Conservation (phyloP, 2,797 vertebrate species). For the Echeneis naucrates region DNA sequence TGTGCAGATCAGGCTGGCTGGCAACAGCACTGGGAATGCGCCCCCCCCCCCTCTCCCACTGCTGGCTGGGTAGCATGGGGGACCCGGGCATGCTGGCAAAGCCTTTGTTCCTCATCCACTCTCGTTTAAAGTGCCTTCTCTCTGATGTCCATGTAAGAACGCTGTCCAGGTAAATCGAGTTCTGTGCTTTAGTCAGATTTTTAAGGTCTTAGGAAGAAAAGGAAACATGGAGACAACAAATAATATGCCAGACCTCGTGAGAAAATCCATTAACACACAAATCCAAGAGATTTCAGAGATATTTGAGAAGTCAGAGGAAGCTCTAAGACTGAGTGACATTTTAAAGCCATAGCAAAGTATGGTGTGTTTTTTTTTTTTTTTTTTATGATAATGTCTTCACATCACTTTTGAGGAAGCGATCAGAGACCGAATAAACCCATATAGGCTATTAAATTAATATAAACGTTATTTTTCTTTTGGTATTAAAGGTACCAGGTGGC, state of each 20-base stretch:
- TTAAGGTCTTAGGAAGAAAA: not conserved
- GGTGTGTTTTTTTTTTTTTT: no score
- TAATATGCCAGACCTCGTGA: not conserved
- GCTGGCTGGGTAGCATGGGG: slow-evolving; percentile 72
- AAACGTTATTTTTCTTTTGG: slow-evolving; percentile 23
- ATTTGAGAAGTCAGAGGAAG: slow-evolving; percentile 12
- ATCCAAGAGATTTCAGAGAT: slow-evolving; percentile 11
- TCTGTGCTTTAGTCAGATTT: not conserved
- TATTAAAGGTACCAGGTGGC: slow-evolving; percentile 69
- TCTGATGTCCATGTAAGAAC: slow-evolving; percentile 26
- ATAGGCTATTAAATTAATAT: slow-evolving; percentile 35
- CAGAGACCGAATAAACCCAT: slow-evolving; percentile 37
- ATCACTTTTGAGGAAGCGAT: slow-evolving; percentile 24
- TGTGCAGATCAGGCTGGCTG: slow-evolving; percentile 59
- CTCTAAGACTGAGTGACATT: slow-evolving; percentile 8
- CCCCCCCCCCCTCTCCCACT: slow-evolving; percentile 42
- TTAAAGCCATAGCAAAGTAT: slow-evolving; percentile 33
- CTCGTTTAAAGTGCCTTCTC: slow-evolving; percentile 55
- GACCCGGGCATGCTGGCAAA: slow-evolving; percentile 72
- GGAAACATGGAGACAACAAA: not conserved
- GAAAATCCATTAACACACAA: not conserved
- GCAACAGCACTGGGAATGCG: slow-evolving; percentile 56
- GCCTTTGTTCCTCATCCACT: slow-evolving; percentile 81
- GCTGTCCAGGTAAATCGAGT: not conserved
- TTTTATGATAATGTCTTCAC: slow-evolving; percentile 38